These are phyloP conservation scores for Herpailurus yagouaroundi DNA, from an alignment of 2,113 vertebrate genomes.

Conservation along the genomic window DNA sequence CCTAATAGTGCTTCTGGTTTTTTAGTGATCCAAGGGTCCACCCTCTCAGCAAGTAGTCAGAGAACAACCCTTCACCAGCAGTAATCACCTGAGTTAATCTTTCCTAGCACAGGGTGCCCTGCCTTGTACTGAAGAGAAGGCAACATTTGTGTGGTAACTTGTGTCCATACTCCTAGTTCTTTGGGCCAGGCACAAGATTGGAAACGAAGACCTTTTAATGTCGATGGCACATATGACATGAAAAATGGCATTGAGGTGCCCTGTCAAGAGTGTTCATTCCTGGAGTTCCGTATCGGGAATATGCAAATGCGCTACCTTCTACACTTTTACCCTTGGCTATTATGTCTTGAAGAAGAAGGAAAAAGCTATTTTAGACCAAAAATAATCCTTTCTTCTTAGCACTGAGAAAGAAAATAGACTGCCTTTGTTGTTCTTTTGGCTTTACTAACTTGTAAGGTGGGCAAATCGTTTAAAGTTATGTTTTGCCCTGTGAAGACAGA, in stretches of 20 bases:
- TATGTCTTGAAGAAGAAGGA: background rate
- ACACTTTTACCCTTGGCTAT: background rate
- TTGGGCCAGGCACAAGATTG: background rate
- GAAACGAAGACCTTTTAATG: background rate
- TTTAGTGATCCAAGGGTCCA: constrained; percentile 52
- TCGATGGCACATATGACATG: background rate
- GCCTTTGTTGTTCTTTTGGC: background rate
- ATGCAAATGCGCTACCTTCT: background rate
- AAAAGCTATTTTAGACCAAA: background rate
- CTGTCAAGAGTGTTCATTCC: background rate
- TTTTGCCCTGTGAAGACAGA: background rate
- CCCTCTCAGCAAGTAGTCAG: constrained; percentile 26
- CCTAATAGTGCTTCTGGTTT: constrained; percentile 66
- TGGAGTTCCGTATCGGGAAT: background rate
- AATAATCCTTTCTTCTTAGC: background rate
- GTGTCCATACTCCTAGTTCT: background rate
- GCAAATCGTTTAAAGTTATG: background rate
- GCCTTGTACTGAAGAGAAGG: background rate
- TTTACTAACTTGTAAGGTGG: background rate
- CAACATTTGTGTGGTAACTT: fast-evolving
- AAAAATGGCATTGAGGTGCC: background rate
- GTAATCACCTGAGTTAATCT: background rate
- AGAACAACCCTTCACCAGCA: background rate
- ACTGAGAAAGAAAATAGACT: background rate
- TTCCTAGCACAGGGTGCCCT: background rate